Evolutionary conservation across 2,797 vertebrate genomes (phyloP).

Genomic region (Phoebastria nigripes): DNA sequence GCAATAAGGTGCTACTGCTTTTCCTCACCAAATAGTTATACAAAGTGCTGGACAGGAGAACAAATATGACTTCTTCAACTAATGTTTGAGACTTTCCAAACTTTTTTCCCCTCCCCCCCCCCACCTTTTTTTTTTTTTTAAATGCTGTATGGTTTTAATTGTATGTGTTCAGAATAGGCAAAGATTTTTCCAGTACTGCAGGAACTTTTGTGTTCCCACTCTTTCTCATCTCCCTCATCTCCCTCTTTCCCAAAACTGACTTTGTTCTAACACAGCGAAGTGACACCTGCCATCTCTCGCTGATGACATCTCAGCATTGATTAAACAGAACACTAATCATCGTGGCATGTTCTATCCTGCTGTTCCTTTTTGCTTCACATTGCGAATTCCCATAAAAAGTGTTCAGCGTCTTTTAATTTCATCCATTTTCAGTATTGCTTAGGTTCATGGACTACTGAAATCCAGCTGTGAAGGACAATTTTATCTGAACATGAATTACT

Average conservation of each 20-base stretch:
- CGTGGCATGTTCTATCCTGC: not conserved
- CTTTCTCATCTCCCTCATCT: not conserved
- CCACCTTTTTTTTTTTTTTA: not conserved
- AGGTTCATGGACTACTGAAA: not conserved
- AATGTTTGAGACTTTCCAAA: not conserved
- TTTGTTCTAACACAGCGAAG: not conserved
- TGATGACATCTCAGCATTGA: not conserved
- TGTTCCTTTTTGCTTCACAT: not conserved
- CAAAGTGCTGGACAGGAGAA: not conserved
- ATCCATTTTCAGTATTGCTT: not conserved
- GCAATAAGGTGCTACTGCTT: not conserved
- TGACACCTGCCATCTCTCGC: not conserved
- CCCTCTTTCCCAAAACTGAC: not conserved
- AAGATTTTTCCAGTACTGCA: not conserved
- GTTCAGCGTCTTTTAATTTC: not conserved
- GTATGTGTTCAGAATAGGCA: not conserved
- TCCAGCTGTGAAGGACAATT: conserved; percentile 66
- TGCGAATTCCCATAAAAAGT: not conserved
- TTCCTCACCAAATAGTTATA: not conserved
- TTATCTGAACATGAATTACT: conserved; percentile 64
- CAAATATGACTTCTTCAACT: not conserved
- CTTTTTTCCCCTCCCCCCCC: not conserved
- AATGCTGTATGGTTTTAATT: not conserved
- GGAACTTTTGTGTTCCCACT: not conserved
- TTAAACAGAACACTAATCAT: not conserved